Conservation (phyloP, 2,888 invertebrate species). For the Rhagonycha lutea region DNA sequence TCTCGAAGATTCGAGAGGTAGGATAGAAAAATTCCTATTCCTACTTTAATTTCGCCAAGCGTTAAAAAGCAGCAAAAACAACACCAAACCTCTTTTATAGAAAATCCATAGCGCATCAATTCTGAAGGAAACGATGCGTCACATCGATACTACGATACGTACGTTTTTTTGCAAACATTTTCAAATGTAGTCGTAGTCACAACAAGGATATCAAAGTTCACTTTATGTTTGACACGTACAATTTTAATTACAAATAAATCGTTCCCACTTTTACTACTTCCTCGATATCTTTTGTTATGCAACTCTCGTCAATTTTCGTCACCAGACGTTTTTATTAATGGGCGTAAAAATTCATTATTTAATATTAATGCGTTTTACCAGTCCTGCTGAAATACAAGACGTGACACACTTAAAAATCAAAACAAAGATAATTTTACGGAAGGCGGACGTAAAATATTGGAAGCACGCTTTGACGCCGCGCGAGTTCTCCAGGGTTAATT, state of each 20-base stretch:
- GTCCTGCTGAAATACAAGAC: not conserved
- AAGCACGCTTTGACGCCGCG: not conserved
- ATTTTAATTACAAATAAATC: not conserved
- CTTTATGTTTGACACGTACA: not conserved
- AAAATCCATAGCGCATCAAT: not conserved
- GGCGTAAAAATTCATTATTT: not conserved
- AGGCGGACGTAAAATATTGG: not conserved
- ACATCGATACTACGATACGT: not conserved
- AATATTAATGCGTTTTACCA: not conserved
- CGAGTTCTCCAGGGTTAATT: not conserved
- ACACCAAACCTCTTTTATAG: not conserved
- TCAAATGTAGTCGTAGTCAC: not conserved
- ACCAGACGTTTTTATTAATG: not conserved
- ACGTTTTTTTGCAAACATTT: not conserved
- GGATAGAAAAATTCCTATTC: not conserved
- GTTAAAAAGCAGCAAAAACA: not conserved
- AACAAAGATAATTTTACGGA: not conserved
- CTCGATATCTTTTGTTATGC: not conserved
- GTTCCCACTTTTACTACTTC: not conserved
- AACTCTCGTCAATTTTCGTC: not conserved
- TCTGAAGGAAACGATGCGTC: not conserved
- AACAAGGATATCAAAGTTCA: constrained; percentile 3
- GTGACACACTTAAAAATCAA: not conserved
- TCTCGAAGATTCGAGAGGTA: not conserved
- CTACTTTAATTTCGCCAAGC: not conserved